Base-by-base conservation (phyloP, 2,888 invertebrate species). In the Penaeus monodon region DNA sequence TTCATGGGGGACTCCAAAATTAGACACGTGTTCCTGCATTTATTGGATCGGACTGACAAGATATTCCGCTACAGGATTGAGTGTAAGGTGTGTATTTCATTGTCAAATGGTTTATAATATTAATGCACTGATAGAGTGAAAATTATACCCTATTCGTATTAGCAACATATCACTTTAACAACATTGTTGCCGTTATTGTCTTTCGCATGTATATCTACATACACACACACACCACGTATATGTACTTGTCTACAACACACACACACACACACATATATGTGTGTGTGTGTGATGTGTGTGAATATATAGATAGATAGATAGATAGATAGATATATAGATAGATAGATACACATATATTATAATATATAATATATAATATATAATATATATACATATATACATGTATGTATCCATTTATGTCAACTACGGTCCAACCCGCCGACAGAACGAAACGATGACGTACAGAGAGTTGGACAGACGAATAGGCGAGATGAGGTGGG, bases 1-100 rank as follows among this genome's bases (percentile, higher is more conserved):
- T 83, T 83, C 77, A 76, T 83, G 77, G 83, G 83, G 0, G 83
- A 83, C 49, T 83, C 83, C 38, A 83, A 83, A 64, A 44, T 83
- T 6, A 76, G 83, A 17, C 33, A 76, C 22, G 1, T 83, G 2
- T 83, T 83, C 38, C 27, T 49, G 3, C n/a, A 29, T 8, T 64
- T 83, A 29, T n/a, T 83, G 64, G 73, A 74, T 10, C 63, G 74
- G 6, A 83, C 83, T 0, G 83, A 83, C 17, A 17, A 70, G 27
- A 74, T 65, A 83, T 20, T 83, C 76, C 83, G 44, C 76, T 74
- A 76, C 74, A 2, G 76, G 76, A 27, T 83, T 76, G 33, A 83
- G 65, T 64, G 76, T 83, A 14, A 74, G 83, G 29, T 38, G 65
- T 10, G 29, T 83, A 17, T 83, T 83, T 24, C 38, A 64, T 12